A percentile compares a stretch with the other conserved stretches of the same genome.
phyloP scores from a whole-genome alignment of 2,888 invertebrate species.

The Hirtodrosophila alboralis region DNA sequence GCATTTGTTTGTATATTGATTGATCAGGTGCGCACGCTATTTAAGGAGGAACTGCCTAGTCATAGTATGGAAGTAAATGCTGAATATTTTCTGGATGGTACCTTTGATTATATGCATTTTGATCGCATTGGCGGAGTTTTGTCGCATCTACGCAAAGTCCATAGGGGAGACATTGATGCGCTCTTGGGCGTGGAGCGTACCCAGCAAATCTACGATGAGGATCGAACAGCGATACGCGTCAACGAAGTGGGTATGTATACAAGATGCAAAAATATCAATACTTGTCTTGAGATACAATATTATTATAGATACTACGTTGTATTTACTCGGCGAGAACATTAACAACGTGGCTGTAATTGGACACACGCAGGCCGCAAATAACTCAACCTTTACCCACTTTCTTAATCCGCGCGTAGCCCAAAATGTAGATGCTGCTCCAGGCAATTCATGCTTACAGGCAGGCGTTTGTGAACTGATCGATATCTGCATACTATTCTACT shows the following conservation, averaged over 20 bases:
- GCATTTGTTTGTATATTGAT: conserved; percentile 82
- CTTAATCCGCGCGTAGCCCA: conserved; percentile 63
- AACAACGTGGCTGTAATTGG: conserved; percentile 80
- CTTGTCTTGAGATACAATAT: neutral
- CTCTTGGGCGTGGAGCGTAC: conserved; percentile 79
- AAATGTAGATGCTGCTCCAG: conserved; percentile 60
- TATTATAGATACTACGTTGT: conserved; percentile 77
- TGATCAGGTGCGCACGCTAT: conserved; percentile 75
- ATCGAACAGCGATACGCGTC: conserved; percentile 60
- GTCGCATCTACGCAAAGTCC: conserved; percentile 83
- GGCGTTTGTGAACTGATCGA: conserved; percentile 83
- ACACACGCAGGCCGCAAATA: conserved; percentile 69
- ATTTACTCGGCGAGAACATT: conserved; percentile 78
- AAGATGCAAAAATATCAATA: neutral
- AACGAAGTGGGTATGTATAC: conserved; percentile 74
- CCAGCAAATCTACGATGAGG: conserved; percentile 75
- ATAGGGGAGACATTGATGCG: conserved; percentile 78
- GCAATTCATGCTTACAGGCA: conserved; percentile 67
- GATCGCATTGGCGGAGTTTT: conserved; percentile 84
- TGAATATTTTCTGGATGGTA: conserved; percentile 81
- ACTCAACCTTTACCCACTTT: conserved; percentile 74
- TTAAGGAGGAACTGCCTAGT: conserved; percentile 73
- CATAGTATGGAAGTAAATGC: conserved; percentile 70
- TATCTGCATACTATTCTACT: conserved; percentile 82
- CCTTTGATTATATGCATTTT: conserved; percentile 82